Percentiles rank a stretch among this genome's conserved stretches.
Evolutionary conservation across 2,113 vertebrate genomes (phyloP).

Genomic region (Xiphias gladius): DNA sequence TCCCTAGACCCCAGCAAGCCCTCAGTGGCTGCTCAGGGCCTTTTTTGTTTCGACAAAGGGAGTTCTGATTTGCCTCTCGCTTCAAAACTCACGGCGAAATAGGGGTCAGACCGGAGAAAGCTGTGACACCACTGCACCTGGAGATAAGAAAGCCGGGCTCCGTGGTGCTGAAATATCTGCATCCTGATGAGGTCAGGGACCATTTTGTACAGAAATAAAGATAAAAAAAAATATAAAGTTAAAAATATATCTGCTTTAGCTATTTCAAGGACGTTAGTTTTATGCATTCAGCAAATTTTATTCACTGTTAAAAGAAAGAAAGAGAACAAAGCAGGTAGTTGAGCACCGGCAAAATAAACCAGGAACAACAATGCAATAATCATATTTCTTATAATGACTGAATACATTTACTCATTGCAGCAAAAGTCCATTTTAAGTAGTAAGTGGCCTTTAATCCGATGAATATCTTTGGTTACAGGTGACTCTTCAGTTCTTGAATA

Average conservation of each 20-base stretch:
- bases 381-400: not conserved
- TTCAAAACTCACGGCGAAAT: conserved; percentile 15
- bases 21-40: conserved; percentile 50
- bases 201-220: not conserved
- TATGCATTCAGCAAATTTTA: not conserved
- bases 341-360: not conserved
- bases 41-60: conserved; percentile 62
- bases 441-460: not conserved
- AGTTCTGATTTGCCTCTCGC: conserved; percentile 49
- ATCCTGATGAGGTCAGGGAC: not conserved
- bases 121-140: not conserved
- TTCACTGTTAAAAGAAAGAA: not conserved
- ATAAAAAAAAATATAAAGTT: too few relatives aligned
- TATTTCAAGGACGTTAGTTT: not conserved
- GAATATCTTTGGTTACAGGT: not conserved
- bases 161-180: not conserved
- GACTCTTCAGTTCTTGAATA: not conserved
- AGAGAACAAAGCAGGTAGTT: too few relatives aligned
- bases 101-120: not conserved
- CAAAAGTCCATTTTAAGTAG: not conserved
- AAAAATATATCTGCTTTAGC: not conserved
- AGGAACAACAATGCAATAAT: not conserved
- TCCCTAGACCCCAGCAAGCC: conserved; percentile 47
- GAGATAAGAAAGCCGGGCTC: not conserved
- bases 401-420: not conserved